Conservation (phyloP, 2,888 invertebrate species). For the Schrankia costaestrigalis region DNA sequence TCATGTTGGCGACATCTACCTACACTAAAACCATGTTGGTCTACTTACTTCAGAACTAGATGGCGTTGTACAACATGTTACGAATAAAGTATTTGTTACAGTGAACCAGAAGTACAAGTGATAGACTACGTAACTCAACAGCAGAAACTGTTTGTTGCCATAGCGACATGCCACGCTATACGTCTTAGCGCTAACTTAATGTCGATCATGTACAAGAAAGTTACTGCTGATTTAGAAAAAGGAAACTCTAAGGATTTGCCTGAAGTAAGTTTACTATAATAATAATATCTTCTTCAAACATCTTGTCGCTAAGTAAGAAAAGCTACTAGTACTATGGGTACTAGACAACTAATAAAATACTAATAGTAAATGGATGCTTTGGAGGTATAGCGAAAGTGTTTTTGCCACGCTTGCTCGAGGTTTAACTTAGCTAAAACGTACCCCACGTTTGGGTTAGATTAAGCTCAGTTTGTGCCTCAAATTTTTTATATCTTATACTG, state of each 20-base stretch:
- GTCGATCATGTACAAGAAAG: slow-evolving; percentile 88
- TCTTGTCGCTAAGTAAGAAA: not conserved
- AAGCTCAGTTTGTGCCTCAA: no score
- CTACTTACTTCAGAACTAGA: no score
- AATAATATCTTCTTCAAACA: not conserved
- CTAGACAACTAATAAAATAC: no score
- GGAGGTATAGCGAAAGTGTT: no score
- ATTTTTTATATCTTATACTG: no score
- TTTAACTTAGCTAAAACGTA: no score
- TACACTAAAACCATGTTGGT: no score
- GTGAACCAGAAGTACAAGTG: slow-evolving; percentile 92
- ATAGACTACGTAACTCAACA: slow-evolving; percentile 97
- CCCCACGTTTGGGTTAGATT: no score
- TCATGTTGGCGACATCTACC: no score
- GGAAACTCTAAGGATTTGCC: slow-evolving; percentile 90
- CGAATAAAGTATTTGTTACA: slow-evolving; percentile 45
- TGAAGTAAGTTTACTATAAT: slow-evolving; percentile 82
- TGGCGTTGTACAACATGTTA: no score
- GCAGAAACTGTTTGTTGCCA: slow-evolving; percentile 92
- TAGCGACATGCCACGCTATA: slow-evolving; percentile 90
- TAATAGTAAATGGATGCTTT: no score
- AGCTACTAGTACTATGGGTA: not conserved
- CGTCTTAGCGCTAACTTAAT: slow-evolving; percentile 86
- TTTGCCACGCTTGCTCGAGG: no score
- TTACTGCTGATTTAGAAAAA: slow-evolving; percentile 85